Conservation (phyloP, 2,113 vertebrate genomes). For the Sceloporus tristichus region DNA sequence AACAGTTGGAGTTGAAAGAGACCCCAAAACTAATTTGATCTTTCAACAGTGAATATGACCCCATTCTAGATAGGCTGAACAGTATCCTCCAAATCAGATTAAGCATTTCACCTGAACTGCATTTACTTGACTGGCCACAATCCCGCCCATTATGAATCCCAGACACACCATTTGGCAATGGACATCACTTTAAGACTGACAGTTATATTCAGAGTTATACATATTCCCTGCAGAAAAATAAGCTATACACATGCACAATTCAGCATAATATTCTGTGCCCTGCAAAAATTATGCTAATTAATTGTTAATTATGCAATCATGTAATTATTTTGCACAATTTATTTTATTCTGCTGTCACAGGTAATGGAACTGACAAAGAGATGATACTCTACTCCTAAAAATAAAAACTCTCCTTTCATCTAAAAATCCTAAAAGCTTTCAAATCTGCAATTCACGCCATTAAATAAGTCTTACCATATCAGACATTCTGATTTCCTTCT, state of each 20-base stretch:
- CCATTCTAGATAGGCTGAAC: not conserved
- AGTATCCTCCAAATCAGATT: not conserved
- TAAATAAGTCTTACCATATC: not conserved
- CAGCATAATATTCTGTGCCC: not conserved
- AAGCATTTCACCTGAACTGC: not conserved
- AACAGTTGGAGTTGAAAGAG: not conserved
- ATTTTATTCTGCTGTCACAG: not conserved
- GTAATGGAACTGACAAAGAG: not conserved
- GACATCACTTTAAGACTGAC: not conserved
- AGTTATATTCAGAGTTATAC: not conserved
- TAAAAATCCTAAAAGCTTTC: not conserved
- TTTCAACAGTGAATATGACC: not conserved
- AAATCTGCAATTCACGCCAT: constrained; percentile 4
- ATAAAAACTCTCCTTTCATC: too few relatives aligned
- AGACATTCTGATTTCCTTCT: accelerated
- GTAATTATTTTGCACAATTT: not conserved
- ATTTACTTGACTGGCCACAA: not conserved
- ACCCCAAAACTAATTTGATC: not conserved
- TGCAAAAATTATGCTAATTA: not conserved
- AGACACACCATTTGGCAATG: not conserved
- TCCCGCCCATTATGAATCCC: not conserved
- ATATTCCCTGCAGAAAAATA: not conserved
- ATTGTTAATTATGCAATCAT: not conserved
- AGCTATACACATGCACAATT: not conserved
- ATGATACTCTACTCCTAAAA: not conserved